Conservation (phyloP, 2,888 invertebrate genomes). For the Arenicola marina region DNA sequence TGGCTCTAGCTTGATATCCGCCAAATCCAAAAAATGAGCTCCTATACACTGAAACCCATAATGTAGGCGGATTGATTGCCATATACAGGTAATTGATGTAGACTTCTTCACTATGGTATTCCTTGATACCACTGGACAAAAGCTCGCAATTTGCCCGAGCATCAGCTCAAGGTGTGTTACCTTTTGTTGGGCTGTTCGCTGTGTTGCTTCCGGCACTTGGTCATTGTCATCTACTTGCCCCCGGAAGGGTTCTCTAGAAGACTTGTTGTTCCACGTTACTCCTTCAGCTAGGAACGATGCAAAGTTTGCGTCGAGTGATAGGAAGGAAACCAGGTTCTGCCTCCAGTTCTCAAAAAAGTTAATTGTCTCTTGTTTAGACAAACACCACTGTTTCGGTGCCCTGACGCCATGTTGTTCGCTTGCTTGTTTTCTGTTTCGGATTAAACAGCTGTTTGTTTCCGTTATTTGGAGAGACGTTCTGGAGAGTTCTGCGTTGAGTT, state of each 20-base stretch:
- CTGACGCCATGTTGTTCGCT: too few relatives aligned
- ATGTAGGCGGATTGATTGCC: constrained; percentile 1
- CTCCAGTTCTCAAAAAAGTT: constrained; percentile 5
- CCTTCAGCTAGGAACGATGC: background rate
- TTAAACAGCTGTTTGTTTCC: too few relatives aligned
- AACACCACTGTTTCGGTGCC: constrained; percentile 6
- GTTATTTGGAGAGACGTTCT: too few relatives aligned
- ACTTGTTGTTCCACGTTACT: background rate
- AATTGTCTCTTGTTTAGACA: background rate
- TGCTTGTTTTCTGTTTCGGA: too few relatives aligned
- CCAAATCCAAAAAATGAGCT: background rate
- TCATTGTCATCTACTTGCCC: background rate
- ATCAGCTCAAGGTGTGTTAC: background rate
- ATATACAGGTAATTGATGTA: background rate
- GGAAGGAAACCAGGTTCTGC: background rate
- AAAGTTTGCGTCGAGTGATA: background rate
- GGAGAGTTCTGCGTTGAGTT: too few relatives aligned
- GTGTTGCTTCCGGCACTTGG: background rate
- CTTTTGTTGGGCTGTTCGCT: background rate
- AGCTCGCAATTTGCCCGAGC: constrained; percentile 5
- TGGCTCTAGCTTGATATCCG: constrained; percentile 4
- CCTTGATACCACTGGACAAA: background rate
- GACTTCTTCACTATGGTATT: constrained; percentile 1
- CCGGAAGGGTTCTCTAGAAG: background rate
- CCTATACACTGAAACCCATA: constrained; percentile 2